These are phyloP conservation scores for Brachirus orientalis DNA, from an alignment of 2,113 vertebrate species.

Conservation along the genomic window DNA sequence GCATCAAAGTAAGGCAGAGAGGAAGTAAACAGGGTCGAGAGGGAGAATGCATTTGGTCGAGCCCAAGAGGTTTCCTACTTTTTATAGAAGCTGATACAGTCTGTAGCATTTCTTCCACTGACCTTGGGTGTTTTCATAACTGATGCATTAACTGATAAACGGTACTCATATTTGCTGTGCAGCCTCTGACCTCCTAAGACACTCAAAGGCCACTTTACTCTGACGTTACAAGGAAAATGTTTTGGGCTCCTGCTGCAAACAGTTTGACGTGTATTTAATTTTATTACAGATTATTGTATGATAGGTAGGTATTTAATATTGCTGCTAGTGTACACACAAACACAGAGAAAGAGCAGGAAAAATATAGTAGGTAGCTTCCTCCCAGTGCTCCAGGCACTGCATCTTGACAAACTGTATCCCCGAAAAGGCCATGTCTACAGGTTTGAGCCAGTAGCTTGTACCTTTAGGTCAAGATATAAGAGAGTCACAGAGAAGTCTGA, in stretches of 20 bases:
- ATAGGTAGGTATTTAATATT: no score
- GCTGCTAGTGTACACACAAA: no score
- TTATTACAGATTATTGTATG: no score
- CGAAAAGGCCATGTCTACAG: background rate
- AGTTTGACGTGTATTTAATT: background rate
- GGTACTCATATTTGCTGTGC: no score
- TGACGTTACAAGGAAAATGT: background rate
- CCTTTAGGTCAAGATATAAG: background rate
- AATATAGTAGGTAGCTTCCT: no score
- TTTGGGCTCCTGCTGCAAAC: background rate
- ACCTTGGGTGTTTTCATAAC: background rate
- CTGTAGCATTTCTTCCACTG: background rate
- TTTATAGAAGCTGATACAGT: background rate
- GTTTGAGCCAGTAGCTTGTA: background rate
- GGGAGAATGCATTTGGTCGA: background rate
- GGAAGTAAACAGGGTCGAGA: background rate
- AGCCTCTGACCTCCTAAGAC: background rate
- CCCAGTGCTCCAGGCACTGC: background rate
- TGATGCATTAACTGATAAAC: no score
- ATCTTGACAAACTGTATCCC: conserved; percentile 4
- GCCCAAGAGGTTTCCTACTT: background rate
- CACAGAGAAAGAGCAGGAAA: no score
- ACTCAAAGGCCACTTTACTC: background rate
- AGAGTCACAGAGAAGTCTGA: background rate
- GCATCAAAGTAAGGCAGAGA: conserved; percentile 87